phyloP scores from a whole-genome alignment of 2,888 invertebrate genomes.

The Pandemis cinnamomeana region DNA sequence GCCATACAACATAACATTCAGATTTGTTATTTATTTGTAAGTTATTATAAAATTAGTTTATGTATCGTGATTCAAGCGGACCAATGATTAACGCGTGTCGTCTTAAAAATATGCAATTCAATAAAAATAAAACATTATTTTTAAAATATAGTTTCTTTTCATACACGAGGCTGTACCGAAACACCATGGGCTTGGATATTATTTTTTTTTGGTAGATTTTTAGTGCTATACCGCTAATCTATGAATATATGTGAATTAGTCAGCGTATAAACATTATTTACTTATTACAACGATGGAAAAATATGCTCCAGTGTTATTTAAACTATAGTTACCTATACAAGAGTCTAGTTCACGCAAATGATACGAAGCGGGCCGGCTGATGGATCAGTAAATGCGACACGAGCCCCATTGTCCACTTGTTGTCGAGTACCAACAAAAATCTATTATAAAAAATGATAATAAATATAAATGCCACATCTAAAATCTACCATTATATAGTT shows the following conservation, averaged over 20 bases:
- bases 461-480: conserved; percentile 17
- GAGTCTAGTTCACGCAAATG: conserved; percentile 69
- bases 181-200: conserved; percentile 43
- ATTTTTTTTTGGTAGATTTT: conserved; percentile 49
- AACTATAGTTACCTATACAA: conserved; percentile 53
- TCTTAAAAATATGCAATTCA: conserved; percentile 37
- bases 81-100: conserved; percentile 36
- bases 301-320: conserved; percentile 73
- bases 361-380: conserved; percentile 59
- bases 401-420: conserved; percentile 49
- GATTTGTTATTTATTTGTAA: conserved; percentile 39
- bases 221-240: conserved; percentile 48
- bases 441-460: background rate
- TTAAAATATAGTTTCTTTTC: conserved; percentile 41
- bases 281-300: conserved; percentile 73
- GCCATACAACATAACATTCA: background rate
- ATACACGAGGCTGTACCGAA: conserved; percentile 34
- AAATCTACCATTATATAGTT: background rate
- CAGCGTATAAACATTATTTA: conserved; percentile 49
- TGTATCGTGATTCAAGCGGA: conserved; percentile 40
- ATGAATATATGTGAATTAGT: conserved; percentile 50
- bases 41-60: conserved; percentile 39
- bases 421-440: background rate
- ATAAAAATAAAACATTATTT: conserved; percentile 42
- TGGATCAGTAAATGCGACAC: conserved; percentile 73